Conservation (phyloP, 2,113 vertebrate genomes). For the Lagopus leucura region DNA sequence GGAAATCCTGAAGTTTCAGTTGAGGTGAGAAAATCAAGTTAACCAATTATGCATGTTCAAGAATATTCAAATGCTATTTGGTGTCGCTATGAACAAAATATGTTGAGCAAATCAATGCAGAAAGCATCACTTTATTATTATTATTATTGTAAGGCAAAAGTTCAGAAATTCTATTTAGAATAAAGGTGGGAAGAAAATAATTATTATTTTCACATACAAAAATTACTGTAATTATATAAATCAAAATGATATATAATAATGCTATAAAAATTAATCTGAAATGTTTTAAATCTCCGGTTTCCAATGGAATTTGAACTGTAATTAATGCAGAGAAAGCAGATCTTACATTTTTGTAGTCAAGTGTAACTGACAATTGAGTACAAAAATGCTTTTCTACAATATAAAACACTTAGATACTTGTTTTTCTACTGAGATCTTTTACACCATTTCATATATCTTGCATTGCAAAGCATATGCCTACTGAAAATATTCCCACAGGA, state of each 20-base stretch:
- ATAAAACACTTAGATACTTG: not conserved
- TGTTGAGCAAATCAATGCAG: not conserved
- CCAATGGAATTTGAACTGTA: not conserved
- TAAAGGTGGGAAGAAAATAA: not conserved
- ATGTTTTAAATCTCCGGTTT: constrained; percentile 5
- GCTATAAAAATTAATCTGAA: not conserved
- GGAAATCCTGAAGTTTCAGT: not conserved
- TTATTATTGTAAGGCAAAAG: not conserved
- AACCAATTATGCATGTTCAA: not conserved
- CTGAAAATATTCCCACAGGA: not conserved
- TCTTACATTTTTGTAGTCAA: constrained; percentile 13
- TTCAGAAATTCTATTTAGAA: not conserved
- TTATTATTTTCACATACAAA: not conserved
- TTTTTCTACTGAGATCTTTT: constrained; percentile 12
- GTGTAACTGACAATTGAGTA: not conserved
- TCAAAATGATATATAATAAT: not conserved
- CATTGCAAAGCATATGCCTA: not conserved
- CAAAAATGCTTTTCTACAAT: not conserved
- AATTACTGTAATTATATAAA: not conserved
- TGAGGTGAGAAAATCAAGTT: not conserved
- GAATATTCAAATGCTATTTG: fast-evolving
- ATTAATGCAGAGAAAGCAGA: not conserved
- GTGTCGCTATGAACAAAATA: not conserved
- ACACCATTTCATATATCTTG: not conserved
- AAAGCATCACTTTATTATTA: not conserved